phyloP scores from a whole-genome alignment of 2,113 vertebrate species.

The Cynocephalus volans region DNA sequence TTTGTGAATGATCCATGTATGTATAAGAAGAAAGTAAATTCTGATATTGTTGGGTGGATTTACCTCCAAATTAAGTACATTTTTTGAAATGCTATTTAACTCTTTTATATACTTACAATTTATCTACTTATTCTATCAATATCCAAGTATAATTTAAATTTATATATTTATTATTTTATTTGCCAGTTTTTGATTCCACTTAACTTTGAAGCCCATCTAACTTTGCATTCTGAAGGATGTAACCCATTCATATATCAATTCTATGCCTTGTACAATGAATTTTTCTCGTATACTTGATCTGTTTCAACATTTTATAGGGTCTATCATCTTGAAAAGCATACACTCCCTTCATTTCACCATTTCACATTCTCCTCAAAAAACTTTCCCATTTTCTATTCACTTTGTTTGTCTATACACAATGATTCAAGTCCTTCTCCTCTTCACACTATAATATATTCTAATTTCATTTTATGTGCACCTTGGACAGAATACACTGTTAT shows the following conservation, averaged over 20 bases:
- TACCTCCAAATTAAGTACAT: neutral
- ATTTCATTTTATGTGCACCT: neutral
- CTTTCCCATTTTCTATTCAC: neutral
- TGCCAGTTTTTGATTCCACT: neutral
- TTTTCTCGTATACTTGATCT: neutral
- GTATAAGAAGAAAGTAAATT: neutral
- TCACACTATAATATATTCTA: neutral
- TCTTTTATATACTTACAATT: neutral
- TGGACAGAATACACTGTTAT: neutral
- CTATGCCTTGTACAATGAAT: neutral
- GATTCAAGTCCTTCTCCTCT: neutral
- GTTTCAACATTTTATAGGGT: neutral
- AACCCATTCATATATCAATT: neutral
- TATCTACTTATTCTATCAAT: neutral
- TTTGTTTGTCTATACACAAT: neutral
- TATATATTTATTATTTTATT: neutral
- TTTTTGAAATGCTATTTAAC: neutral
- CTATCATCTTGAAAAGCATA: neutral
- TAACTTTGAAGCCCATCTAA: neutral
- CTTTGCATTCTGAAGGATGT: neutral
- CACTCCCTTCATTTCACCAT: neutral
- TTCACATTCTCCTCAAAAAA: slow-evolving; percentile 23
- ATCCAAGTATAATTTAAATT: neutral
- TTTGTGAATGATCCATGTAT: neutral
- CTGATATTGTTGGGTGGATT: neutral